Evolutionary conservation across 2,113 vertebrate genomes (phyloP).

Genomic region (Eonycteris spelaea): DNA sequence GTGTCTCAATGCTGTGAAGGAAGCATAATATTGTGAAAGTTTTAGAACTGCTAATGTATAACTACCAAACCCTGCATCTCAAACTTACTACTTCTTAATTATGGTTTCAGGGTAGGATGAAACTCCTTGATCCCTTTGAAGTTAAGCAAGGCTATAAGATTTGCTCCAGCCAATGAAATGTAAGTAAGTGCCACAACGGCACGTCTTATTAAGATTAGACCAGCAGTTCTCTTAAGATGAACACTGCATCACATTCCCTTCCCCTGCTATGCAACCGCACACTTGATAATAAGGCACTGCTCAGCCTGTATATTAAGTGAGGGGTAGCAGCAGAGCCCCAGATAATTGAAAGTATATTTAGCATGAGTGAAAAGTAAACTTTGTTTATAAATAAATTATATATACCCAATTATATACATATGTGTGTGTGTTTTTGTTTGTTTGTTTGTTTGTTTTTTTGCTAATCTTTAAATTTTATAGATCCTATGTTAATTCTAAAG

Average conservation of each 20-base stretch:
- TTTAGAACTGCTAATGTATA: no score
- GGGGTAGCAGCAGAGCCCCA: background rate
- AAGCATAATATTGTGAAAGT: no score
- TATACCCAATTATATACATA: no score
- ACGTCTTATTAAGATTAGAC: background rate
- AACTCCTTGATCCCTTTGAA: background rate
- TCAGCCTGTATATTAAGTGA: background rate
- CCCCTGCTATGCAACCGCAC: background rate
- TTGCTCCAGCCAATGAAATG: background rate
- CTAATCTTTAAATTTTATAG: background rate
- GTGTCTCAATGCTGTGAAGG: background rate
- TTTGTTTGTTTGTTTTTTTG: no score
- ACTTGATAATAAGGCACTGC: no score
- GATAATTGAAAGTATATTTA: background rate
- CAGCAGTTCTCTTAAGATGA: background rate
- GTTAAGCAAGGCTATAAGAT: background rate
- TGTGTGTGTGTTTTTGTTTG: no score
- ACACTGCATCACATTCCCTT: background rate
- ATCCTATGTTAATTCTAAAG: background rate
- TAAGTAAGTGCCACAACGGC: background rate
- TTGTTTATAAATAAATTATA: no score
- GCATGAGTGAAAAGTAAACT: background rate
- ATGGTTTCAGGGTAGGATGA: no score
- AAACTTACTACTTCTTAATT: background rate
- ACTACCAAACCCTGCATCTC: accelerated